These are phyloP conservation scores for Dicrostonyx torquatus DNA, from an alignment of 2,797 vertebrate genomes.

Conservation along the genomic window DNA sequence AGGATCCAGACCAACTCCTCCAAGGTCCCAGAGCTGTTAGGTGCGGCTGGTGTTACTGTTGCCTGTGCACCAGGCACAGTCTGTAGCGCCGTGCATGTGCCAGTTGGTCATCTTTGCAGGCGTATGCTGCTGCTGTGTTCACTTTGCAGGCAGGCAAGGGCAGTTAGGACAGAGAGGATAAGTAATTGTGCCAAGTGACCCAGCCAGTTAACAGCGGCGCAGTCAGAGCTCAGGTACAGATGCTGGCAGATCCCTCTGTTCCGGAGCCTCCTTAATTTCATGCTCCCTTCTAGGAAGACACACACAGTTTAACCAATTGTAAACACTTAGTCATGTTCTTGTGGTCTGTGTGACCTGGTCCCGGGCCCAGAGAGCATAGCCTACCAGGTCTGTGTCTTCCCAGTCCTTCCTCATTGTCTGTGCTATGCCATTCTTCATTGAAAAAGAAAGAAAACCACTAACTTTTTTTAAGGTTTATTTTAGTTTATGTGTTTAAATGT, in stretches of 20 bases:
- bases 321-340: background rate
- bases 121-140: background rate
- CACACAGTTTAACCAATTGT: background rate
- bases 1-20: background rate
- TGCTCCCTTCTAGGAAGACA: background rate
- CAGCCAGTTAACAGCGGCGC: background rate
- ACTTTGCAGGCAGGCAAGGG: background rate
- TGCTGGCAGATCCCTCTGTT: background rate
- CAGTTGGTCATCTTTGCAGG: background rate
- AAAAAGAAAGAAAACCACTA: background rate
- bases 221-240: background rate
- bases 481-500: background rate
- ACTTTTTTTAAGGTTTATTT: background rate
- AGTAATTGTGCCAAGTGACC: background rate
- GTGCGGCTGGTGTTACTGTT: accelerated
- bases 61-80: background rate
- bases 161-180: background rate
- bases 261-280: background rate
- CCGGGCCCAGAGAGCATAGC: background rate
- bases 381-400: background rate
- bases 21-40: background rate
- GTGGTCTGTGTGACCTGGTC: background rate
- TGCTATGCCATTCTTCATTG: background rate
- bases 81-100: background rate
- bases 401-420: background rate